Evolutionary conservation across 2,888 invertebrate genomes (phyloP).

Genomic region (Brenthis ino): DNA sequence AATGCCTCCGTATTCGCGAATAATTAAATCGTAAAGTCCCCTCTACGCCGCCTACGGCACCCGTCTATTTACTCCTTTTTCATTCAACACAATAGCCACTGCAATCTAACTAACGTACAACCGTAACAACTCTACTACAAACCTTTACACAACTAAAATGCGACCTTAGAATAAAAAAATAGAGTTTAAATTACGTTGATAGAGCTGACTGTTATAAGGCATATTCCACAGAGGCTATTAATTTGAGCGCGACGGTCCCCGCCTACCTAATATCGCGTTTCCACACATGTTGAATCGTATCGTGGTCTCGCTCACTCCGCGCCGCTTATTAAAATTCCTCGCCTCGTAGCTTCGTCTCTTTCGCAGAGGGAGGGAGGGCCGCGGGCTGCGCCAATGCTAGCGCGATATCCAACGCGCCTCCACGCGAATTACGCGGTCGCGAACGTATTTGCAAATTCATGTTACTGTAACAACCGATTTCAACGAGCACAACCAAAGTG

Average conservation of each 20-base stretch:
- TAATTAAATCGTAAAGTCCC: conserved; percentile 83
- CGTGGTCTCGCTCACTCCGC: conserved; percentile 75
- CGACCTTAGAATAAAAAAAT: conserved; percentile 42
- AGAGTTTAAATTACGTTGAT: conserved; percentile 46
- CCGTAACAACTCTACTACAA: conserved; percentile 57
- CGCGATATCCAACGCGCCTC: conserved; percentile 78
- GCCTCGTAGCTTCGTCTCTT: conserved; percentile 76
- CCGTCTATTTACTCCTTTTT: conserved; percentile 82
- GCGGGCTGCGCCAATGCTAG: conserved; percentile 70
- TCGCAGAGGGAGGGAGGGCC: conserved; percentile 64
- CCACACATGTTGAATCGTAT: conserved; percentile 76
- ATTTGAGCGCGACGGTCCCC: conserved; percentile 81
- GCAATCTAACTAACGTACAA: conserved; percentile 68
- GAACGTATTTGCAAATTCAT: conserved; percentile 43
- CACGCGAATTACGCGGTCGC: conserved; percentile 73
- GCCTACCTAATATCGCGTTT: conserved; percentile 79
- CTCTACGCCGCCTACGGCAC: conserved; percentile 79
- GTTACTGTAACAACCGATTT: conserved; percentile 29
- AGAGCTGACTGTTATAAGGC: conserved; percentile 61
- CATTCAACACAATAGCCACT: conserved; percentile 81
- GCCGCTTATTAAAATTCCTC: conserved; percentile 81
- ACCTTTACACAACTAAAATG: conserved; percentile 38
- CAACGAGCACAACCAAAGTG: conserved; percentile 19
- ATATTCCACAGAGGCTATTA: conserved; percentile 76
- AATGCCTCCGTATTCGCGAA: conserved; percentile 82